These are phyloP conservation scores for Danaus chrysippus DNA, from an alignment of 2,888 invertebrate species.

Conservation along the genomic window DNA sequence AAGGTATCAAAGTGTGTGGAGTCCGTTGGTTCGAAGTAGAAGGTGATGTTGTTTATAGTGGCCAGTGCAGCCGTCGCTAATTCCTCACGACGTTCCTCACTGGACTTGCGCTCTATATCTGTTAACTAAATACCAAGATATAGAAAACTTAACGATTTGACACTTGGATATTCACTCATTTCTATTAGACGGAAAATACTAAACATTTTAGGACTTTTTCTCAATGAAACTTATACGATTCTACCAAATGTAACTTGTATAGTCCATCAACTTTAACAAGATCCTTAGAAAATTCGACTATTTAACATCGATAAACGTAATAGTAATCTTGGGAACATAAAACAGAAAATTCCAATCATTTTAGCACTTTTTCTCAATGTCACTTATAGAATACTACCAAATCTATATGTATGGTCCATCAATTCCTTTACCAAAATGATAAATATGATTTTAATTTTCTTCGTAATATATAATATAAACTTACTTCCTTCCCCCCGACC, in stretches of 20 bases:
- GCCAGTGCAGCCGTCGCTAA: constrained; percentile 87
- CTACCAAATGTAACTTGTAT: too few relatives aligned
- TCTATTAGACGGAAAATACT: too few relatives aligned
- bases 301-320: too few relatives aligned
- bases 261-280: too few relatives aligned
- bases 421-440: background rate
- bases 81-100: constrained; percentile 79
- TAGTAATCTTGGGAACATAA: too few relatives aligned
- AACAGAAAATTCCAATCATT: too few relatives aligned
- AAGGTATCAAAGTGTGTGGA: constrained; percentile 85
- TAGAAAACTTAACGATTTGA: background rate
- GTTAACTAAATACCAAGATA: constrained; percentile 10
- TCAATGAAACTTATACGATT: too few relatives aligned
- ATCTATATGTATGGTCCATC: too few relatives aligned
- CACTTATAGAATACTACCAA: too few relatives aligned
- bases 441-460: background rate
- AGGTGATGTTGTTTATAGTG: constrained; percentile 91
- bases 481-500: background rate
- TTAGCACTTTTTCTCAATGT: too few relatives aligned
- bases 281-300: too few relatives aligned
- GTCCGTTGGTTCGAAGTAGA: constrained; percentile 78
- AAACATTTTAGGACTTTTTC: too few relatives aligned
- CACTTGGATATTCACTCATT: constrained; percentile 1
- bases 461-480: background rate
- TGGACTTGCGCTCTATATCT: constrained; percentile 36